Percentiles rank a stretch among this genome's conserved stretches.
Evolutionary conservation across 2,888 invertebrate species (phyloP).

Genomic region (Mesodorylaimus sp.): DNA sequence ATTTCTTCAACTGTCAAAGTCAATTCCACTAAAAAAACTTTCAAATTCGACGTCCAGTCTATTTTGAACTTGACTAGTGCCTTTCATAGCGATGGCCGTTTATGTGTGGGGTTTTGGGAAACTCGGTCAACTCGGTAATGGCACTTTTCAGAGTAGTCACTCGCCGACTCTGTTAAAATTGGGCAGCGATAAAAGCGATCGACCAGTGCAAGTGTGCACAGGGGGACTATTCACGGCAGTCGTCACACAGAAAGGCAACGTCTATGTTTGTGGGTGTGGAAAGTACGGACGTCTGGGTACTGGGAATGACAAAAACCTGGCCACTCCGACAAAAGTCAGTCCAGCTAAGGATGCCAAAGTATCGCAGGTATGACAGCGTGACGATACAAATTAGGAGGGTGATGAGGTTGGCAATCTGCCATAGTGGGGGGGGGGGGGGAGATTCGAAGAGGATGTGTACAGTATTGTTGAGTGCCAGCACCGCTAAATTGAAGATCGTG

Average conservation of each 20-base stretch:
- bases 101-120: slow-evolving; percentile 18
- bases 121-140: slow-evolving; percentile 19
- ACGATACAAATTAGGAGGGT: no score
- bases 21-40: no score
- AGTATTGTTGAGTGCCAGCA: no score
- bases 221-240: slow-evolving; percentile 18
- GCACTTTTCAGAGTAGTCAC: slow-evolving; percentile 1
- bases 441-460: no score
- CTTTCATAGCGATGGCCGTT: no score
- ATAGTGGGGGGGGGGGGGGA: no score
- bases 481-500: no score
- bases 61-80: no score
- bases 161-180: slow-evolving; percentile 5
- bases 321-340: slow-evolving; percentile 11
- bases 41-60: no score
- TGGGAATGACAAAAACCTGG: slow-evolving; percentile 13
- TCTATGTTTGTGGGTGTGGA: slow-evolving; percentile 18
- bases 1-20: no score
- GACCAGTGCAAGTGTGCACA: slow-evolving; percentile 12
- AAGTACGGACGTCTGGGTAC: slow-evolving; percentile 20
- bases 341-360: slow-evolving; percentile 8
- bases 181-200: slow-evolving; percentile 13
- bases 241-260: slow-evolving; percentile 13
- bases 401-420: no score
- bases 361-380: background rate